phyloP scores from a whole-genome alignment of 2,888 invertebrate genomes.

The Rhopalosiphum nymphaeae region DNA sequence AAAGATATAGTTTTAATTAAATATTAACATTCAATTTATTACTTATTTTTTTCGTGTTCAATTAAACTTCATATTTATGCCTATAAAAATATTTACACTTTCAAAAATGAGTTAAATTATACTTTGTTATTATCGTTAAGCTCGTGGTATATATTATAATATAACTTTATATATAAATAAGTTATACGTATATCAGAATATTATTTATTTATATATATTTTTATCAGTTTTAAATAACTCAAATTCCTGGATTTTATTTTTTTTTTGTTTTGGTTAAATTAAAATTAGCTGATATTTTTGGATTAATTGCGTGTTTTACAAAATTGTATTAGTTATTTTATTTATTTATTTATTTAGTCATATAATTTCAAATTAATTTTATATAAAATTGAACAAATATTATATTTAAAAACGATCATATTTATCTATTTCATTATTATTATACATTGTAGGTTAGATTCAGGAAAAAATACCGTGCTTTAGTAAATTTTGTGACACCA shows the following conservation, averaged over 20 bases:
- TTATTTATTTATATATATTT: not conserved
- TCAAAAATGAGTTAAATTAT: not conserved
- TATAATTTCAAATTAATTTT: not conserved
- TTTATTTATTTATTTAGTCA: not conserved
- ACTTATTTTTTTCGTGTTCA: conserved; percentile 17
- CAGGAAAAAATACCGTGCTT: not conserved
- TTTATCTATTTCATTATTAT: not conserved
- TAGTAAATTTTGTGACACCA: not conserved
- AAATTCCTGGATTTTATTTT: too few relatives aligned
- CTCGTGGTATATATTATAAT: not conserved
- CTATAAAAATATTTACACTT: not conserved
- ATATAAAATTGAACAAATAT: not conserved
- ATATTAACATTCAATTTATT: conserved; percentile 48
- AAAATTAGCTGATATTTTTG: not conserved
- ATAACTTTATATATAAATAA: not conserved
- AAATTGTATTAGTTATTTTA: not conserved
- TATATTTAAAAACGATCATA: not conserved
- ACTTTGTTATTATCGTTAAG: not conserved
- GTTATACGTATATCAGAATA: not conserved
- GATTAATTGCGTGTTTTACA: not conserved
- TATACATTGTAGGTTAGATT: not conserved
- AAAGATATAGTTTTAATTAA: conserved; percentile 47
- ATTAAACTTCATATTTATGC: conserved; percentile 16
- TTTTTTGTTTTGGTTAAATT: not conserved
- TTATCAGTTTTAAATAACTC: not conserved